Evolutionary conservation across 2,113 vertebrate species (phyloP), one percentile per base, ranked within the genome.

Genomic region (Dicrurus megarhynchus): DNA sequence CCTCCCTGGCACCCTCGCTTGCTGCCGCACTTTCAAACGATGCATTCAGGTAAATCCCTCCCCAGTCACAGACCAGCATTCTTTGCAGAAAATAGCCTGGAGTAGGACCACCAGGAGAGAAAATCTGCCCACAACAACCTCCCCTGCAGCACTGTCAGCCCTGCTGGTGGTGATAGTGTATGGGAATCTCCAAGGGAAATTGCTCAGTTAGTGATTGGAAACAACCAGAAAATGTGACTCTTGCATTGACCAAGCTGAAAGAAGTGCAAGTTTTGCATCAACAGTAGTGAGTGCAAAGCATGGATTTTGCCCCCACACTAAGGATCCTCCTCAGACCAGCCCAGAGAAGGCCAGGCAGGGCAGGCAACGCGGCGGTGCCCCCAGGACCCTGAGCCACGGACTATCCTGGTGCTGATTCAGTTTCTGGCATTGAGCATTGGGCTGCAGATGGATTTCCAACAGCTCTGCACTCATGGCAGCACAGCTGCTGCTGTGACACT

Each of bases 301-400:
- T 2, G n/a, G 68, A 35, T 63, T 46, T 30, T 3, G 6, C 4
- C 15, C 23, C 11, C 1, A 2, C 16, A 46, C 44, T 22, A 61
- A 82, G 49, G 39, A 47, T 26, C 23, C 20, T 59, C 63, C 1
- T 9, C 67, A 84, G 63, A 24, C 6, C 59, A 60, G 33, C 68
- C 33, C 53, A 55, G 39, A 71, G 76, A 1, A 2, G 9, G 32
- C 27, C 59, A 65, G 49, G 53, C 22, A 65, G 42, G 41, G 32
- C 7, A 55, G 39, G n/a, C 7, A 56, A 47, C 0, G 3, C 0
- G 0, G 39, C 0, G 0, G 16, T 71, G 39, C 11, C 35, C 27
- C 27, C 55, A 55, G 35, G 44, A 63, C 4, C 3, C 15, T 39
- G 32, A 94, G 33, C 42, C 59, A 32, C 41, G 46, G 59, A 26